phyloP scores from a whole-genome alignment of 2,797 vertebrate genomes.

The Erithacus rubecula region DNA sequence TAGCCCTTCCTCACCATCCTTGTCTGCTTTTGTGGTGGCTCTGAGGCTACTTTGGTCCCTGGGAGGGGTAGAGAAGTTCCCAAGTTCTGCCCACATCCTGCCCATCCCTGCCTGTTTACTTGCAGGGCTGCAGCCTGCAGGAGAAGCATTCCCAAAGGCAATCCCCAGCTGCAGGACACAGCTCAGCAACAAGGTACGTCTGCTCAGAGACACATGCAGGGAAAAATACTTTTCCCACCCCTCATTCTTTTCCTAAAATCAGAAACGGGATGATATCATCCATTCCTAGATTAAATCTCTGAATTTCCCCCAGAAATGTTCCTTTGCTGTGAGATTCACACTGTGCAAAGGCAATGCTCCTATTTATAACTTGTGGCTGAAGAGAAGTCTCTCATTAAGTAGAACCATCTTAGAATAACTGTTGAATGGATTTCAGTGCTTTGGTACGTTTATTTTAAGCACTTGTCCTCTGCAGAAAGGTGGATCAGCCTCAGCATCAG shows the following conservation, averaged over 20 bases:
- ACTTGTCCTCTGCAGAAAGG: neutral
- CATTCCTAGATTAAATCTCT: neutral
- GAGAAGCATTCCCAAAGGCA: neutral
- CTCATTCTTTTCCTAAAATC: neutral
- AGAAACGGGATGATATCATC: neutral
- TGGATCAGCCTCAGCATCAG: neutral
- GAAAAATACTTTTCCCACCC: neutral
- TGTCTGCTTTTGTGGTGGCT: slow-evolving; percentile 9
- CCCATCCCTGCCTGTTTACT: slow-evolving; percentile 42
- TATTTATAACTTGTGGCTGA: slow-evolving; percentile 55
- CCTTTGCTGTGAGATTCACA: neutral
- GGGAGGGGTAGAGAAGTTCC: slow-evolving; percentile 43
- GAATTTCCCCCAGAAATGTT: neutral
- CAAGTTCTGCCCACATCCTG: slow-evolving; percentile 62
- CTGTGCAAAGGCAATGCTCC: neutral
- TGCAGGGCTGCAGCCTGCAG: neutral
- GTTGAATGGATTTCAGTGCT: slow-evolving; percentile 12
- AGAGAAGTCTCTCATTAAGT: slow-evolving; percentile 39
- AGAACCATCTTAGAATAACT: neutral
- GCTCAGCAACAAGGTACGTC: slow-evolving; percentile 23
- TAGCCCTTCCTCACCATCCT: neutral
- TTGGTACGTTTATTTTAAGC: neutral
- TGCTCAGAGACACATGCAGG: neutral
- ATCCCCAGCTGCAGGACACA: neutral
- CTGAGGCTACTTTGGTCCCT: slow-evolving; percentile 56